These are phyloP conservation scores for Lithosia quadra DNA, from an alignment of 2,888 invertebrate genomes.

Conservation along the genomic window DNA sequence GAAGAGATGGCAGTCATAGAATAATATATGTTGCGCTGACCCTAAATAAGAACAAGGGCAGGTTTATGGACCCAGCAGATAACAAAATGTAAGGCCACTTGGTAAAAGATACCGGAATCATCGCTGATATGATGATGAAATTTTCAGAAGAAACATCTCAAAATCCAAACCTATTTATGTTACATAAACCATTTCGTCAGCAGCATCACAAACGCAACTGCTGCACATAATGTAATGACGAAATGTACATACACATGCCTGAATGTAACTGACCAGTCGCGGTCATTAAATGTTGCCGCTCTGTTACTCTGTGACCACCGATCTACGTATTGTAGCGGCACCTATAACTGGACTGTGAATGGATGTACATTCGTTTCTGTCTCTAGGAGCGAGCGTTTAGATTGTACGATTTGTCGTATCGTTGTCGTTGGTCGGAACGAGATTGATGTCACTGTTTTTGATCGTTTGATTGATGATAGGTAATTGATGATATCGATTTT, in stretches of 20 bases:
- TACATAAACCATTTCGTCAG: conserved; percentile 38
- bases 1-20: too few relatives aligned
- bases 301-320: conserved; percentile 78
- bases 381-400: conserved; percentile 59
- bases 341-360: conserved; percentile 85
- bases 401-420: conserved; percentile 42
- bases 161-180: not conserved
- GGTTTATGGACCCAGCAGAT: too few relatives aligned
- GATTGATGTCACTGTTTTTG: not conserved
- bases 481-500: not conserved
- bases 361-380: conserved; percentile 81
- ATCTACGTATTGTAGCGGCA: conserved; percentile 80
- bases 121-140: too few relatives aligned
- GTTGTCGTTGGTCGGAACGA: not conserved
- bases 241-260: conserved; percentile 63
- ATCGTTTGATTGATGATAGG: not conserved
- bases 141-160: not conserved
- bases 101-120: too few relatives aligned
- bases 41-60: too few relatives aligned
- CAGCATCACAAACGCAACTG: conserved; percentile 44
- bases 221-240: conserved; percentile 63
- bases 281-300: conserved; percentile 85
- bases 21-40: too few relatives aligned
- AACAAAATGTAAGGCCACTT: too few relatives aligned
- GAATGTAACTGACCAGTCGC: conserved; percentile 76